Evolutionary conservation across 2,113 vertebrate species (phyloP), one percentile per base, ranked within the genome.

Genomic region (Pimephales promelas): DNA sequence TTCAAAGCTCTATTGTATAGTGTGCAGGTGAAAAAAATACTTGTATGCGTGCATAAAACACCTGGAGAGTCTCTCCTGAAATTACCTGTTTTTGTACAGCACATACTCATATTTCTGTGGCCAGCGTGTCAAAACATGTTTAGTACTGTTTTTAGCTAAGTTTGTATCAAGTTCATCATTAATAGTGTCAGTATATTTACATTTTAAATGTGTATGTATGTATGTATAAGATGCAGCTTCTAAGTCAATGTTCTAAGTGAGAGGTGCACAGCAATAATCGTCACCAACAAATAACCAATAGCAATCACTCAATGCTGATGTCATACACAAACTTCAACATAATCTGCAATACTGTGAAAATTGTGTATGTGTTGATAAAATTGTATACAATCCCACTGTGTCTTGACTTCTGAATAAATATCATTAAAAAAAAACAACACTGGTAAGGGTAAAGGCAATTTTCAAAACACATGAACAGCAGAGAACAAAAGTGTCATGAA

Each of bases 381-480:
- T 45, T 28, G 13, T 26, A 43, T 61, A 59, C 34, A 59, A 61
- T 59, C 22, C 2, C 31, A 61, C 34, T 61, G 75, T 77, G 74
- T 61, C 7, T 78, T 78, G 11, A 78, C n/a, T 14, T 45, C 13
- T 18, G 57, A 79, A 79, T 79, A 61, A 62, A 79, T 79, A 79
- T 45, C 18, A 36, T 45, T 45, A 79, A 43, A 10, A 24, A 62
- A 79, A 43, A 10, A 24, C 10, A 2, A 3, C 31, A 40, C 9
- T 2, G 40, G 75, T 24, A 16, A 40, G 40, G 40, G 8, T 40
- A 40, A 7, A 40, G 36, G 36, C 7, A 36, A 36, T 36, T 36
- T 36, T 36, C 36, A 36, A 36, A 7, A 36, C 6, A 36, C 6
- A 36, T 9, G 7, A 40, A 40, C 36, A 40, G 7, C 36, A 40